Evolutionary conservation across 2,888 invertebrate genomes (phyloP), one percentile per base, ranked within the genome.

Genomic region (Drosophila stalkeri): DNA sequence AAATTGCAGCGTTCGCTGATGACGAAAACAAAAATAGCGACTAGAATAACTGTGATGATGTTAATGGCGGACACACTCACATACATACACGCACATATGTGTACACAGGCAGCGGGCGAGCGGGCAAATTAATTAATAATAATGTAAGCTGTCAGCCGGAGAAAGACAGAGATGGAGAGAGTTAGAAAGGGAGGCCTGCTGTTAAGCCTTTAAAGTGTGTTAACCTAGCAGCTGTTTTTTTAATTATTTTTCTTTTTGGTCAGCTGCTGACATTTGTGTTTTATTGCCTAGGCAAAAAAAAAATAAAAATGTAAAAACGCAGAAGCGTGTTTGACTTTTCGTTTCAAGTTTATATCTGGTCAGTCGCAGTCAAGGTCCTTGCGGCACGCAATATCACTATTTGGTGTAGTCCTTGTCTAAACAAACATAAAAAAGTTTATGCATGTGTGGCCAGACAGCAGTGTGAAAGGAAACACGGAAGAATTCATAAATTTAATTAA

Each of bases 101-200:
- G 14, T 27, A 18, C 27, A 37, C 27, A 43, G 64, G 49, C 64
- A 54, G 74, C 69, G 80, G 76, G 76, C 73, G 67, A 72, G 74
- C 67, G 61, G 63, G 59, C 74, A 83, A 80, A 87, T 86, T 87
- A 90, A 87, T 87, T 87, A 90, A 88, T 77, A 88, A 80, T 87
- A 86, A 87, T 90, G 86, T 80, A 72, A 63, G 69, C 49, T 64
- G 43, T 33, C 46, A 43, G 47, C 18, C 44, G 43, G 47, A 33
- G 49, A 14, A n/a, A 33, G 12, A 51, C 4, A n/a, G 47, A 49
- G 11, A 31, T 5, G 16, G 44, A 23, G 46, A 20, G 27, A 7
- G n/a, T 16, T 2, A n/a, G 27, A n/a, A 27, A 31, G 23, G 46
- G 20, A 20, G n/a, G 39, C 14, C 52, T 56, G 44, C 43, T n/a